Evolutionary conservation across 1,140 invertebrate species (phyloP).

Genomic region (Drosophila murphyi): DNA sequence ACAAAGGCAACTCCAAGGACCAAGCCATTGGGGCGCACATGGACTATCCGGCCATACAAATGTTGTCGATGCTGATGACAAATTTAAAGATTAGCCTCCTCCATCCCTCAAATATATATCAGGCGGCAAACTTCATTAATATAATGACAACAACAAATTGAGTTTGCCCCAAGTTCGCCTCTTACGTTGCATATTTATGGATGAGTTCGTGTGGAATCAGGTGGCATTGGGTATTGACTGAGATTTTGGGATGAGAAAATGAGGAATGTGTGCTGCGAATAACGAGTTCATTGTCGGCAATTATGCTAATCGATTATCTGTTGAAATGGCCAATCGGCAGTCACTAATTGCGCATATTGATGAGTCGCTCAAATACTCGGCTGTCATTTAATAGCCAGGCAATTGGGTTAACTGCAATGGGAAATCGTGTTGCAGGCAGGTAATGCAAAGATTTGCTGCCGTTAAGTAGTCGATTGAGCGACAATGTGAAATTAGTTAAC

Average conservation of each 20-base stretch:
- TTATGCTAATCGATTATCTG: slow-evolving; percentile 71
- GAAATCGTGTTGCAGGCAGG: slow-evolving; percentile 14
- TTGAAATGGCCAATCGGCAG: slow-evolving; percentile 62
- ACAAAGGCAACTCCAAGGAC: slow-evolving; percentile 1
- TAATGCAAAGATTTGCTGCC: slow-evolving; percentile 20
- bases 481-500: slow-evolving; percentile 59
- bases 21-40: background rate
- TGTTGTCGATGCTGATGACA: slow-evolving; percentile 48
- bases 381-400: slow-evolving; percentile 38
- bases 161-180: slow-evolving; percentile 44
- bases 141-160: slow-evolving; percentile 74
- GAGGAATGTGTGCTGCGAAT: slow-evolving; percentile 2
- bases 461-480: slow-evolving; percentile 8
- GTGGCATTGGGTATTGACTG: background rate
- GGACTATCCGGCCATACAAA: slow-evolving; percentile 27
- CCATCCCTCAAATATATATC: slow-evolving; percentile 1
- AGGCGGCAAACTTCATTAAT: slow-evolving; percentile 65
- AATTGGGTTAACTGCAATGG: slow-evolving; percentile 24
- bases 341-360: slow-evolving; percentile 67
- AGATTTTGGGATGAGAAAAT: background rate
- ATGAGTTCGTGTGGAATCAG: background rate
- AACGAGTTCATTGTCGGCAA: slow-evolving; percentile 62
- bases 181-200: slow-evolving; percentile 66
- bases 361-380: slow-evolving; percentile 25
- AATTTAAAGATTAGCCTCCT: slow-evolving; percentile 64